Evolutionary conservation across 1,140 invertebrate species (phyloP), one percentile per base, ranked within the genome.

Genomic region (Drosophila lacertosa): DNA sequence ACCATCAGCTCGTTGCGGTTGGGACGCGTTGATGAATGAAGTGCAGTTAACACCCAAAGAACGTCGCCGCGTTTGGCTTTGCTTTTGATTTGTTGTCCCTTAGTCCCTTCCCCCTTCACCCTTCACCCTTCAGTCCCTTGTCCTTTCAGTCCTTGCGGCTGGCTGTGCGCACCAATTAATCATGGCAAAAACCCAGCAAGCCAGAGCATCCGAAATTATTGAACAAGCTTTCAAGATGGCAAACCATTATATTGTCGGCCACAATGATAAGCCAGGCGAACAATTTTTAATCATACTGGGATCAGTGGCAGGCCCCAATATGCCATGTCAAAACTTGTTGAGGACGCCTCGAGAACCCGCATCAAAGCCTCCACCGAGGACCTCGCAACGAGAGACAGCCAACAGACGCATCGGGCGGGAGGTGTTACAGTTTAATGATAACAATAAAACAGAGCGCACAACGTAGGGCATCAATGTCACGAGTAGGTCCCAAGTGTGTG

Each of bases 241-340:
- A n/a, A 20, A 16, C 65, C 55, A 58, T 47, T 29, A 57, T 65
- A 63, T 62, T 83, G 66, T 73, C 60, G 64, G 68, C 73, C 64
- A 40, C 70, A 76, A 63, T 70, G 74, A 74, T 86, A 86, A 84
- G 81, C 51, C 57, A 48, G 60, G 72, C 73, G 72, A 60, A 84
- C 73, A 86, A 74, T 84, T 84, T 81, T 84, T 84, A 84, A 84
- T 84, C 81, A 84, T 86, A 86, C 81, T 76, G 77, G 77, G 77
- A 86, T 86, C 70, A 69, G 39, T 18, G 20, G 15, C n/a, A 6
- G 15, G 20, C 57, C 6, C n/a, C 40, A 42, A 40, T 29, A 29
- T 53, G 66, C 47, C 75, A 65, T 79, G 80, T 83, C 81, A 86
- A 84, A 84, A 84, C 77, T 86, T 86, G 81, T 81, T 86, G 77